Base-by-base conservation (phyloP, 1,140 invertebrate genomes). In the Drosophila burlai region DNA sequence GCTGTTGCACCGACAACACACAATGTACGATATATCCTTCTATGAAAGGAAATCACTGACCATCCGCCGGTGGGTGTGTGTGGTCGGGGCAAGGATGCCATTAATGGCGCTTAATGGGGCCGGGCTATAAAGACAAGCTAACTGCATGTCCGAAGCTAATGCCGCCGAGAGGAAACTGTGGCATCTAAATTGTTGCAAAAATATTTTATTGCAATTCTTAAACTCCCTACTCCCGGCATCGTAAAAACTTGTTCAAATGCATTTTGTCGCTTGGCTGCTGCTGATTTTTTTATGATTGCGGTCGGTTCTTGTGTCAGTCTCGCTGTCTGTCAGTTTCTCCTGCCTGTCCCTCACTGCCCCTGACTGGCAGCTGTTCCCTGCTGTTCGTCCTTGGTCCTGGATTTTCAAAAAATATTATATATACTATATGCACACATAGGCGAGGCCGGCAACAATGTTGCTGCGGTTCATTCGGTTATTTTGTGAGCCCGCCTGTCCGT, bases 161-260 rank as follows among this genome's bases (percentile, higher is more conserved):
- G 71, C 68, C 68, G 40, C 24, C 46, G 36, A 68, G 67, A 47
- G 68, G 67, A 74, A 74, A 31, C 55, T 73, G 71, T 72, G 83
- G 71, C 83, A 80, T 82, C 83, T 86, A 86, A 86, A 86, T 86
- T 86, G 83, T 86, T 86, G 83, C 83, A 86, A 83, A 85, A 74
- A 74, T 86, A 81, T 86, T 86, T 86, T 80, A 86, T 86, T 83
- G 83, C 83, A 80, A 73, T 86, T 71, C 83, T 86, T 82, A 7
- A 59, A 86, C 50, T 54, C 31, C 43, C 15, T 9, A 18, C 45
- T 7, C 18, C 10, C 18, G 5, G 21, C 29, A 36, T 86, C 83
- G 80, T 86, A 80, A 86, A 85, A 86, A 79, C 54, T 82, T 58
- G 75, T 87, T 86, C 80, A 67, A 85, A 85, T 85, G 82, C 82